phyloP scores from a whole-genome alignment of 2,888 invertebrate genomes.

The Phytoseiulus persimilis region DNA sequence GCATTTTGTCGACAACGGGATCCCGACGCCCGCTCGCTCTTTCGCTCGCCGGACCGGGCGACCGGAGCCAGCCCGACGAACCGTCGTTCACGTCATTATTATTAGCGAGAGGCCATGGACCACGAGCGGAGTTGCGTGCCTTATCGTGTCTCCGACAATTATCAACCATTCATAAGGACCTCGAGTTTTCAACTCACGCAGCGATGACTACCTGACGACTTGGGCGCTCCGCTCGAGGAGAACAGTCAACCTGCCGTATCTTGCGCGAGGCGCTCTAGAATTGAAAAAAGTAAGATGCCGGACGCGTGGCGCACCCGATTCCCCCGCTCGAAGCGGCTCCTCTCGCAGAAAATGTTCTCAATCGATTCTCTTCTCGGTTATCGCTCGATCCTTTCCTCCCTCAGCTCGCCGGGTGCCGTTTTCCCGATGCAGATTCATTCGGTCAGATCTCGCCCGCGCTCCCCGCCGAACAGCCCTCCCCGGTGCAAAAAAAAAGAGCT shows the following conservation, averaged over 20 bases:
- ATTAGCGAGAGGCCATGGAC: neutral
- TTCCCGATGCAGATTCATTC: too few relatives aligned
- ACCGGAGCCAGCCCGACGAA: too few relatives aligned
- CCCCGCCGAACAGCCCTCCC: too few relatives aligned
- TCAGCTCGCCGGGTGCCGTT: too few relatives aligned
- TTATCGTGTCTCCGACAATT: conserved; percentile 5
- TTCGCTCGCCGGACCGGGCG: neutral
- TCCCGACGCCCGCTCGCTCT: neutral
- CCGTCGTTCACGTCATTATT: neutral
- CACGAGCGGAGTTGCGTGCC: neutral
- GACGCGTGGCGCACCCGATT: too few relatives aligned
- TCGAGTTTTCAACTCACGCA: neutral
- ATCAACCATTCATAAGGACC: neutral
- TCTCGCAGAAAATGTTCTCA: too few relatives aligned
- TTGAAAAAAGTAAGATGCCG: too few relatives aligned
- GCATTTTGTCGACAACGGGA: neutral
- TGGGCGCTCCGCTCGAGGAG: neutral
- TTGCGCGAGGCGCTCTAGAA: neutral
- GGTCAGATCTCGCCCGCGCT: too few relatives aligned
- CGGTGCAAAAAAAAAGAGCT: neutral
- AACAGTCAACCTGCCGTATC: neutral
- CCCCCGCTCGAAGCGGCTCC: too few relatives aligned
- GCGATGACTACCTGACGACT: neutral
- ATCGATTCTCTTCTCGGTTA: too few relatives aligned
- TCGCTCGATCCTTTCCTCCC: too few relatives aligned